Evolutionary conservation across 2,113 vertebrate species (phyloP).

Genomic region (Thymallus thymallus): DNA sequence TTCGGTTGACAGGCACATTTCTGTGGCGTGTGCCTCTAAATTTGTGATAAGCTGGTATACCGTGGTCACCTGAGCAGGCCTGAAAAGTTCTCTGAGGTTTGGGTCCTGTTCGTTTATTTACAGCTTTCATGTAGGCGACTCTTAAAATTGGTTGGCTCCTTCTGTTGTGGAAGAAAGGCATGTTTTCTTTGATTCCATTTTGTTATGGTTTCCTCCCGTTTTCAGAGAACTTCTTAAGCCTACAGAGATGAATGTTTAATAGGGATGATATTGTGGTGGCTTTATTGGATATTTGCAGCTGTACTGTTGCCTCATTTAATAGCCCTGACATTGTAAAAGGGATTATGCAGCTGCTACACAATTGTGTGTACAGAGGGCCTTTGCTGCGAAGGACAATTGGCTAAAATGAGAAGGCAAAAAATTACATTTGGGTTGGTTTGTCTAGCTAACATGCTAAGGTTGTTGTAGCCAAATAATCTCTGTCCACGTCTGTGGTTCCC

Average conservation of each 20-base stretch:
- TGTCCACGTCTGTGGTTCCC: slow-evolving; percentile 54
- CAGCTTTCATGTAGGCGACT: slow-evolving; percentile 65
- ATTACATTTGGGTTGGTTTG: slow-evolving; percentile 43
- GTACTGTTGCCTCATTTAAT: slow-evolving; percentile 67
- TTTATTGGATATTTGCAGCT: slow-evolving; percentile 77
- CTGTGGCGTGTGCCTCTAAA: slow-evolving; percentile 49
- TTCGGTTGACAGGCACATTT: slow-evolving; percentile 63
- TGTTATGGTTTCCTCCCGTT: slow-evolving; percentile 70
- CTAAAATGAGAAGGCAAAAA: slow-evolving; percentile 44
- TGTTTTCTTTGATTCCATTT: slow-evolving; percentile 73
- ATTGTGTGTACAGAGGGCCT: slow-evolving; percentile 60
- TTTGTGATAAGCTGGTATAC: slow-evolving; percentile 63
- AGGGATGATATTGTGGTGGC: slow-evolving; percentile 72
- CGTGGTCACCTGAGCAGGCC: slow-evolving; percentile 57
- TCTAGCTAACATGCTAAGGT: slow-evolving; percentile 63
- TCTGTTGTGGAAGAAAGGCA: slow-evolving; percentile 62
- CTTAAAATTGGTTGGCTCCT: slow-evolving; percentile 71
- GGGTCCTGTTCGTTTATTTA: slow-evolving; percentile 39
- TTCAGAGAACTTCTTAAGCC: slow-evolving; percentile 68
- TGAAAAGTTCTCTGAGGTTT: slow-evolving; percentile 54
- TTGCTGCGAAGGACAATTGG: slow-evolving; percentile 46
- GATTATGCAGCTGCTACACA: slow-evolving; percentile 74
- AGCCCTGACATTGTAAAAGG: slow-evolving; percentile 70
- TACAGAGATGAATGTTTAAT: slow-evolving; percentile 69
- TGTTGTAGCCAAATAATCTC: slow-evolving; percentile 62